Conservation (phyloP, 2,888 invertebrate genomes). For the Podabrus alpinus region DNA sequence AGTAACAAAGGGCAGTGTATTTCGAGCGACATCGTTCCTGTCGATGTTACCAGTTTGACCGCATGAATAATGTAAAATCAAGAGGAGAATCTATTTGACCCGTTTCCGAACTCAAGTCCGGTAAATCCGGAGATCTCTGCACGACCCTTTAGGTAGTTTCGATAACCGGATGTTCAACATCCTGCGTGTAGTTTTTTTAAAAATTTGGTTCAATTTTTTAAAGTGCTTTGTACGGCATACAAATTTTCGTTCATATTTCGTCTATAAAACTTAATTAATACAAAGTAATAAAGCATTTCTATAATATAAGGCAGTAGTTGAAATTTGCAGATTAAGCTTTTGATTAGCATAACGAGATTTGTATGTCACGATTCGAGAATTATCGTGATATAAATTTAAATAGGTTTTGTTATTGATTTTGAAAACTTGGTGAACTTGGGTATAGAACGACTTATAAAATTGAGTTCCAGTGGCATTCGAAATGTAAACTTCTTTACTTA, state of each 20-base stretch:
- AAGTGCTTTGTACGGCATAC: background rate
- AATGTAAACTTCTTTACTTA: background rate
- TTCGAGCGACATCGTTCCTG: conserved; percentile 18
- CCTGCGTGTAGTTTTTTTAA: background rate
- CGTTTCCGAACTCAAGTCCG: conserved; percentile 23
- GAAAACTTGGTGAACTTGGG: background rate
- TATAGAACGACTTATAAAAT: background rate
- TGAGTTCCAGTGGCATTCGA: background rate
- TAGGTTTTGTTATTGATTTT: background rate
- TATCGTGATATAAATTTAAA: background rate
- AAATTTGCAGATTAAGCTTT: background rate
- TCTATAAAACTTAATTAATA: background rate
- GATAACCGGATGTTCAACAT: conserved; percentile 18
- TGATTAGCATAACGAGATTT: background rate
- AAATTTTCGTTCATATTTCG: background rate
- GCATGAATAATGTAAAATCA: conserved; percentile 29
- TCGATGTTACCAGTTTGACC: conserved; percentile 24
- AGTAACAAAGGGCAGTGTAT: conserved; percentile 12
- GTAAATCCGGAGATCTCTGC: conserved; percentile 20
- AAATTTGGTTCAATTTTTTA: background rate
- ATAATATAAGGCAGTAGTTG: background rate
- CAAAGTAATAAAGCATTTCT: background rate
- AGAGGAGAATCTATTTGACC: conserved; percentile 25
- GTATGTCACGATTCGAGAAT: background rate
- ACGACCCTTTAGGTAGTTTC: conserved; percentile 14